Evolutionary conservation across 2,888 invertebrate species (phyloP), one percentile per base, ranked within the genome.

Genomic region (Osedax frankpressi): DNA sequence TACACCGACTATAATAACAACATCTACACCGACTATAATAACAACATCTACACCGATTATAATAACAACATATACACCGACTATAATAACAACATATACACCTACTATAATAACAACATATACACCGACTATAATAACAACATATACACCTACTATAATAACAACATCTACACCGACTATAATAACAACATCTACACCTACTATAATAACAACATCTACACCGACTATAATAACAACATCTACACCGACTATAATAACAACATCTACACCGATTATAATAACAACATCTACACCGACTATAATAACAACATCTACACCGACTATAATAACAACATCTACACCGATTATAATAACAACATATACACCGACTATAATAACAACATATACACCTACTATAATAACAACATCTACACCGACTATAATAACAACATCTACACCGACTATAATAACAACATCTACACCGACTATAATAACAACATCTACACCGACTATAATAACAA

Each of bases 261-360:
- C 44, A 44, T 19, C 44, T 19, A 44, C 44, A 11, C 19, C 19
- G 11, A n/a, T n/a, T n/a, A n/a, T n/a, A n/a, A n/a, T n/a, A n/a
- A n/a, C n/a, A n/a, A n/a, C n/a, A n/a, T n/a, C 44, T 76, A 75
- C 75, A 30, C 78, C 26, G 14, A 14, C 59, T 19, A n/a, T n/a
- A n/a, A n/a, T n/a, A 19, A 44, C 44, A 6, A 44, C 44, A 44
- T 19, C 44, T 19, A 44, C 44, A 11, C 19, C 19, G 11, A n/a
- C n/a, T n/a, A n/a, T n/a, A n/a, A n/a, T n/a, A n/a, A n/a, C n/a
- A n/a, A n/a, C n/a, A n/a, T n/a, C 44, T 76, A 75, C 75, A 30
- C 78, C 26, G 14, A 14, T 19, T 19, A n/a, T n/a, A n/a, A n/a
- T n/a, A 19, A 44, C 44, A 6, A 44, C 44, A 44, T 19, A 6